Evolutionary conservation across 2,888 invertebrate species (phyloP), one percentile per base, ranked within the genome.

Genomic region (Cephus sareptanus): DNA sequence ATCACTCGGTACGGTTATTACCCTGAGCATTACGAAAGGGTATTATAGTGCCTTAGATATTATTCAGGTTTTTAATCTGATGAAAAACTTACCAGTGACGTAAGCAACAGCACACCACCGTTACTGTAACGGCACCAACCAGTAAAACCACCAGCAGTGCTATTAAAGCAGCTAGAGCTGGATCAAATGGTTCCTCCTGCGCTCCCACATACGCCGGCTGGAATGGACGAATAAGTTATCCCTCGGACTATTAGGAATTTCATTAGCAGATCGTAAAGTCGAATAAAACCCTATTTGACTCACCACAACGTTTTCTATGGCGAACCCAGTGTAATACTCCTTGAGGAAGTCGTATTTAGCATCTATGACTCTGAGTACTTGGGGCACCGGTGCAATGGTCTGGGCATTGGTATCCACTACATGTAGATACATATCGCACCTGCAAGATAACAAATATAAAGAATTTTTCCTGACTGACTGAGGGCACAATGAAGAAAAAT

Each of bases 401-500:
- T 95, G 95, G 0, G 95, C 94, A 81, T 92, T 92, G 0, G 94
- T 94, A 87, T 97, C 96, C 0, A 97, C 96, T 0, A 96, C 96
- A 88, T 97, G 95, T 79, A 97, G 94, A 87, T 96, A 97, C 91
- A 97, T 94, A 89, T 97, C 97, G 85, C 96, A 96, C 97, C 97
- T 96, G 9, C 31, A 34, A 71, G 12, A 71, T 33, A 71, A 56
- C 0, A 23, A 9, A 23, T 23, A 3, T 23, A 56, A 23, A 6
- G 9, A 33, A n/a, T 30, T 9, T 23, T 71, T 30, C 34, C 30
- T 15, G 30, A 71, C 3, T 30, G 15, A n/a, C n/a, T n/a, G 3
- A 23, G 11, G 1, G 3, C 15, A 11, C 11, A 33, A 3, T 3
- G 15, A 76, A 4, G 23, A 70, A 1, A 37, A 40, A 69, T 40